phyloP scores from a whole-genome alignment of 2,113 vertebrate species.

The Tautogolabrus adspersus region DNA sequence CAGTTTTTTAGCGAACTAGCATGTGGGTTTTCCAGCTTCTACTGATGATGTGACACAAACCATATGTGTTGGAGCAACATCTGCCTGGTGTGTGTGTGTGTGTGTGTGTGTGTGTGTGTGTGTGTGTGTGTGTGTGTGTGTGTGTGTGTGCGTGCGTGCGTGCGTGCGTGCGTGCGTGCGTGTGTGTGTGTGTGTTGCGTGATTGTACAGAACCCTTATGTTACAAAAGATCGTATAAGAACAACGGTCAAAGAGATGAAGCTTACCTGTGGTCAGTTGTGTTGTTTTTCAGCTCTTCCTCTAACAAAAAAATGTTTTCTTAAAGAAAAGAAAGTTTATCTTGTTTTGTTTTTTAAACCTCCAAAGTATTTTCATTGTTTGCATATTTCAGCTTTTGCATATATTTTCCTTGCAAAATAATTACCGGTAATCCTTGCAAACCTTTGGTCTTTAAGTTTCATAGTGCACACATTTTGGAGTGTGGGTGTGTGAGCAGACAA shows the following conservation, averaged over 20 bases:
- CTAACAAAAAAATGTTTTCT: background rate
- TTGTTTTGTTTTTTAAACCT: too few species aligned
- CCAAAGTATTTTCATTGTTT: too few species aligned
- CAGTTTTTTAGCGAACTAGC: conserved; percentile 59
- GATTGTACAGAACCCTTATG: background rate
- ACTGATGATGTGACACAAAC: conserved; percentile 70
- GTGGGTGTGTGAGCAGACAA: conserved; percentile 6
- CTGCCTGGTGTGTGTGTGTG: conserved; percentile 43
- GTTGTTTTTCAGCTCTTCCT: background rate
- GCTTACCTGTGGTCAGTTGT: conserved; percentile 13
- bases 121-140: background rate
- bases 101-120: conserved; percentile 6
- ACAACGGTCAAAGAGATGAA: background rate
- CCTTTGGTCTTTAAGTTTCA: too few species aligned
- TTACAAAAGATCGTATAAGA: conserved; percentile 37
- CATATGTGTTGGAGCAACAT: conserved; percentile 70
- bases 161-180: background rate
- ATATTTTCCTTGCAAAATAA: too few species aligned
- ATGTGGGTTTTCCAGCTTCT: conserved; percentile 63
- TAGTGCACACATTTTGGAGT: background rate
- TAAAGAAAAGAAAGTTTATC: background rate
- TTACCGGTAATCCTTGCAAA: too few species aligned
- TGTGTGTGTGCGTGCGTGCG: background rate
- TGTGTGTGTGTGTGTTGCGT: too few species aligned
- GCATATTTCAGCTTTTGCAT: too few species aligned